Percentiles rank a stretch among this genome's conserved stretches.
Evolutionary conservation across 2,888 invertebrate genomes (phyloP).

Genomic region (Synergus japonicus): DNA sequence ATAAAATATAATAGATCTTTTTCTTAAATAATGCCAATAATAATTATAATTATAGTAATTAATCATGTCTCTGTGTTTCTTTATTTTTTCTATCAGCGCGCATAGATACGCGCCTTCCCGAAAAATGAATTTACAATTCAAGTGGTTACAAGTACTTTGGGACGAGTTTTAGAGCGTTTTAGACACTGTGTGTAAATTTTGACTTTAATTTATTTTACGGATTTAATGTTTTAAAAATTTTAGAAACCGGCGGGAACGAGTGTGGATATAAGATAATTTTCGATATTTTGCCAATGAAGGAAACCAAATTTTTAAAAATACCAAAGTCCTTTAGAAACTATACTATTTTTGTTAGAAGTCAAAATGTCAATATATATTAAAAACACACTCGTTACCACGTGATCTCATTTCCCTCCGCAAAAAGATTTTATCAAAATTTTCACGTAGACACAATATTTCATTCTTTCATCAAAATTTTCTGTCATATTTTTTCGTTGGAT

Average conservation of each 20-base stretch:
- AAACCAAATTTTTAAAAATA: background rate
- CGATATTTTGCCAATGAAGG: background rate
- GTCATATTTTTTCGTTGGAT: conserved; percentile 29
- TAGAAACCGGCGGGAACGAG: conserved; percentile 6
- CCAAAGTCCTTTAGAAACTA: background rate
- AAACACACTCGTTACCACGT: conserved; percentile 6
- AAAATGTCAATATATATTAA: background rate
- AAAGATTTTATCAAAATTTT: conserved; percentile 5
- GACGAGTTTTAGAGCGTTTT: conserved; percentile 38
- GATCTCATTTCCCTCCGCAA: background rate
- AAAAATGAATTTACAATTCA: conserved; percentile 33
- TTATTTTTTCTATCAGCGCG: background rate
- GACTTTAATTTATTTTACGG: background rate
- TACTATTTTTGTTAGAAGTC: background rate
- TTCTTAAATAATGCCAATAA: background rate
- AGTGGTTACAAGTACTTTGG: conserved; percentile 38
- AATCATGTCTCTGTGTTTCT: background rate
- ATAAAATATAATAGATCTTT: background rate
- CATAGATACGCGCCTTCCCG: conserved; percentile 34
- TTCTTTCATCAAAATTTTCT: conserved; percentile 25
- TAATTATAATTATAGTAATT: background rate
- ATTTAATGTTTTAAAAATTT: background rate
- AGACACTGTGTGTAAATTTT: conserved; percentile 21
- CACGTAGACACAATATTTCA: conserved; percentile 4
- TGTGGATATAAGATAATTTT: background rate